Conservation (phyloP, 2,888 invertebrate genomes). For the Tiliacea aurago region DNA sequence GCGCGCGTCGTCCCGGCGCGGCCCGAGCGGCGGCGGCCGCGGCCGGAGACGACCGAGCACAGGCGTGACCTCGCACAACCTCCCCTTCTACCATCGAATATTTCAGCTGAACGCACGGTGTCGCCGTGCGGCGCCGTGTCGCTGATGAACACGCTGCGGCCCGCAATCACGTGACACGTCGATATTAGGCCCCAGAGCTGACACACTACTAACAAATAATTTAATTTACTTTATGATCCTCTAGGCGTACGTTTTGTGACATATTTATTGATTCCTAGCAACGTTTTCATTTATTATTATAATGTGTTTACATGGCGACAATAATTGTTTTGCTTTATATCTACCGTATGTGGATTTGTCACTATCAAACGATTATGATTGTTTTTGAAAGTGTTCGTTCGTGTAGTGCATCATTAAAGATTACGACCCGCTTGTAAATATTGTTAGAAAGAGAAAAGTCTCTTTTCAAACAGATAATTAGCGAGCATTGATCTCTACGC, state of each 20-base stretch:
- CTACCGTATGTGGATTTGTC: conserved; percentile 10
- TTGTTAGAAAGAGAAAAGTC: not conserved
- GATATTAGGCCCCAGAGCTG: conserved; percentile 66
- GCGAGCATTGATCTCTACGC: not conserved
- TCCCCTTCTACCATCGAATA: conserved; percentile 83
- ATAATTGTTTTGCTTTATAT: conserved; percentile 9
- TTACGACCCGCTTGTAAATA: not conserved
- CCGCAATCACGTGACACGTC: conserved; percentile 71
- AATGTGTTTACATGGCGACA: conserved; percentile 3
- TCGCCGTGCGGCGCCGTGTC: conserved; percentile 73
- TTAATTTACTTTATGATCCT: conserved; percentile 60
- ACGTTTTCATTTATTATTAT: conserved; percentile 35
- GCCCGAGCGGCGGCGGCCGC: conserved; percentile 78
- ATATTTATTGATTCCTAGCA: conserved; percentile 45
- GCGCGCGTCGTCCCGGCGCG: conserved; percentile 82
- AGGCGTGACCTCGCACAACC: conserved; percentile 89
- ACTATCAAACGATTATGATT: not conserved
- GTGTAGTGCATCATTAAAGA: not conserved
- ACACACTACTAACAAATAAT: conserved; percentile 60
- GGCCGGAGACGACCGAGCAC: conserved; percentile 79
- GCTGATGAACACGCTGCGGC: conserved; percentile 65
- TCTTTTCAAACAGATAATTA: not conserved
- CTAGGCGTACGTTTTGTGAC: conserved; percentile 32
- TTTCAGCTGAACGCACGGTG: conserved; percentile 84
- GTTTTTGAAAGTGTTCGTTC: not conserved